phyloP scores from a whole-genome alignment of 2,888 invertebrate genomes.

The Pollenia amentaria region DNA sequence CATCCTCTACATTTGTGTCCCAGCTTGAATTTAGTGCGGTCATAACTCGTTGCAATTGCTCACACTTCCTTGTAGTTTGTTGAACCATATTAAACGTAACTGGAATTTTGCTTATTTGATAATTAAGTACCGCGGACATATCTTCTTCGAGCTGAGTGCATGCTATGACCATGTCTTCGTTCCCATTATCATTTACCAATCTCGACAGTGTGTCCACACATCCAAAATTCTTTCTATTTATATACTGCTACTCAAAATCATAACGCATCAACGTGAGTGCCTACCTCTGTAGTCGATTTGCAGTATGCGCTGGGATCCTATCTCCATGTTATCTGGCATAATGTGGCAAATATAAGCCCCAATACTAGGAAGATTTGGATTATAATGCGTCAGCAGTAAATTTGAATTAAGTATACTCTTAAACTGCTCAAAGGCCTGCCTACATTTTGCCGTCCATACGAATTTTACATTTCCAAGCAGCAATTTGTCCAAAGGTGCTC shows the following conservation, averaged over 20 bases:
- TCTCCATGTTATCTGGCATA: neutral
- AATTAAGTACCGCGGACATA: neutral
- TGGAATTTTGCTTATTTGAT: neutral
- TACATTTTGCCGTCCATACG: neutral
- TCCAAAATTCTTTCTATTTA: neutral
- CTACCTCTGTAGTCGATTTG: constrained; percentile 13
- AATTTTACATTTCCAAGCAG: neutral
- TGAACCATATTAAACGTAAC: constrained; percentile 5
- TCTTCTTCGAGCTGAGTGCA: neutral
- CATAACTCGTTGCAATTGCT: too few relatives aligned
- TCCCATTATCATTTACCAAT: neutral
- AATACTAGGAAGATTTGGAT: constrained; percentile 1
- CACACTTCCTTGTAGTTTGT: neutral
- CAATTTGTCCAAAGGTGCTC: constrained; percentile 25
- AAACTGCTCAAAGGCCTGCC: neutral
- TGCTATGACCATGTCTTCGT: constrained; percentile 5
- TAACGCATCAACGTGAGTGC: neutral
- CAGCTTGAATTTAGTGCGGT: neutral
- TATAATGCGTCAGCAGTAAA: neutral
- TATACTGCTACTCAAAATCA: neutral
- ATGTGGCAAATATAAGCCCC: neutral
- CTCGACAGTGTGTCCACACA: neutral
- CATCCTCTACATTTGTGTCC: neutral
- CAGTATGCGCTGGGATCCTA: neutral
- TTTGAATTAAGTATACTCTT: neutral